These are phyloP conservation scores for Xerus rutilus DNA, from an alignment of 2,797 vertebrate species.

Conservation along the genomic window DNA sequence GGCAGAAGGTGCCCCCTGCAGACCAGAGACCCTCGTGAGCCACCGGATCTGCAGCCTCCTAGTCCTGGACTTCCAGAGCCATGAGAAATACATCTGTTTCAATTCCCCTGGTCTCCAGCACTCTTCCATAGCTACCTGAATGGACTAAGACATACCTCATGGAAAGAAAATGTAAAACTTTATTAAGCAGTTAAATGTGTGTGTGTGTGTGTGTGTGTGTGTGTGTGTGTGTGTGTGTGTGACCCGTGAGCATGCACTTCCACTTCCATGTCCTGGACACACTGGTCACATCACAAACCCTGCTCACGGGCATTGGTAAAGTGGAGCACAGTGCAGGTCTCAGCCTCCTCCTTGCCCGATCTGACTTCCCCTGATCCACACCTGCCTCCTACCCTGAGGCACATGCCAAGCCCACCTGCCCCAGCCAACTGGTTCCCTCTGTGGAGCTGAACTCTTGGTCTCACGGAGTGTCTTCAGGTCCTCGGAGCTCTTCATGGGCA, in stretches of 20 bases:
- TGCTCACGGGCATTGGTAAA: background rate
- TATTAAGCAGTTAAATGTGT: background rate
- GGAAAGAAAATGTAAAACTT: background rate
- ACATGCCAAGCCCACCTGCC: accelerated
- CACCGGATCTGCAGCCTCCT: background rate
- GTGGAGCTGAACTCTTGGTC: background rate
- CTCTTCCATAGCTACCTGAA: background rate
- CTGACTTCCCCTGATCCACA: background rate
- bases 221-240: background rate
- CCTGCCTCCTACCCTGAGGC: background rate
- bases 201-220: background rate
- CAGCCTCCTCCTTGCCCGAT: background rate
- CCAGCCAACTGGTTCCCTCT: background rate
- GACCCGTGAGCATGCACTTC: background rate
- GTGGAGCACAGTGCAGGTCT: background rate
- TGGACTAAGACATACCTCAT: background rate
- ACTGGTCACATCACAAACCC: background rate
- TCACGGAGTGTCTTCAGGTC: background rate
- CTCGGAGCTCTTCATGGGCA: background rate
- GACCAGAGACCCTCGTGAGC: background rate
- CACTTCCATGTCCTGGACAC: background rate
- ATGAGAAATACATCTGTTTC: background rate
- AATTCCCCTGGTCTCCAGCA: background rate
- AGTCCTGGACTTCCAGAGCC: background rate
- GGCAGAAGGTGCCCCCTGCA: background rate